These are phyloP conservation scores for Nyleta sp. DNA, from an alignment of 2,888 invertebrate species.

Conservation along the genomic window DNA sequence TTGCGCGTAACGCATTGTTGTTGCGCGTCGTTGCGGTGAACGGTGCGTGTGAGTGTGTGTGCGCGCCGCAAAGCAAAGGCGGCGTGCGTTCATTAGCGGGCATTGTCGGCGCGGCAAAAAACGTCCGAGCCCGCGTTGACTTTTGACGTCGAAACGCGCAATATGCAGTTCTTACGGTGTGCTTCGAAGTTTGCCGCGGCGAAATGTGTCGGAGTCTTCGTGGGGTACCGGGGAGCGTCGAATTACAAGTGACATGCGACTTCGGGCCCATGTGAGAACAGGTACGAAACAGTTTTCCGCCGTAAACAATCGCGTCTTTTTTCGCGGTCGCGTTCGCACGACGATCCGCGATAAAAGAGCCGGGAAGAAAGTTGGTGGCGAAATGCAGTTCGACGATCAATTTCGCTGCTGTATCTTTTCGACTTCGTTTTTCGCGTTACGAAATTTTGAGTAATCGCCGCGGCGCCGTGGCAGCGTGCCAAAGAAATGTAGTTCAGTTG, in stretches of 20 bases:
- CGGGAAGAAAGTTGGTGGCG: conserved; percentile 19
- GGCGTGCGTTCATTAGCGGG: conserved; percentile 37
- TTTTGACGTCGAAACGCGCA: conserved; percentile 19
- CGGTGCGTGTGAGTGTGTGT: conserved; percentile 12
- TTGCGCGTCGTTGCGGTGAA: conserved; percentile 24
- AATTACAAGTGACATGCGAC: conserved; percentile 55
- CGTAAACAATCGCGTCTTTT: too few species aligned
- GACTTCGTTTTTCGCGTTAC: conserved; percentile 44
- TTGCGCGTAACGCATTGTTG: conserved; percentile 28
- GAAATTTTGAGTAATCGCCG: conserved; percentile 42
- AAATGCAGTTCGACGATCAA: conserved; percentile 39
- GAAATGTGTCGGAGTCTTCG: conserved; percentile 16
- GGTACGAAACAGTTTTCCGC: too few species aligned
- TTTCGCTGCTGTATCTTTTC: conserved; percentile 24
- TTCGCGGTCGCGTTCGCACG: neutral
- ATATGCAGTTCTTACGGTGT: conserved; percentile 40
- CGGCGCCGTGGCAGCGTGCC: conserved; percentile 33
- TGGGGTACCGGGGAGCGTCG: conserved; percentile 27
- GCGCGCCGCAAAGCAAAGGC: conserved; percentile 8
- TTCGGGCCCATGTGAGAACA: conserved; percentile 40
- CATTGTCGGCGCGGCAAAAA: conserved; percentile 33
- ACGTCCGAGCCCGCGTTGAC: conserved; percentile 1
- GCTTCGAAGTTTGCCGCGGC: conserved; percentile 7
- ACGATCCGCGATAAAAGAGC: conserved; percentile 2
- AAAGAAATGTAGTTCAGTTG: conserved; percentile 35